Base-by-base conservation (phyloP, 1,140 invertebrate species). In the Drosophila pruinosa region DNA sequence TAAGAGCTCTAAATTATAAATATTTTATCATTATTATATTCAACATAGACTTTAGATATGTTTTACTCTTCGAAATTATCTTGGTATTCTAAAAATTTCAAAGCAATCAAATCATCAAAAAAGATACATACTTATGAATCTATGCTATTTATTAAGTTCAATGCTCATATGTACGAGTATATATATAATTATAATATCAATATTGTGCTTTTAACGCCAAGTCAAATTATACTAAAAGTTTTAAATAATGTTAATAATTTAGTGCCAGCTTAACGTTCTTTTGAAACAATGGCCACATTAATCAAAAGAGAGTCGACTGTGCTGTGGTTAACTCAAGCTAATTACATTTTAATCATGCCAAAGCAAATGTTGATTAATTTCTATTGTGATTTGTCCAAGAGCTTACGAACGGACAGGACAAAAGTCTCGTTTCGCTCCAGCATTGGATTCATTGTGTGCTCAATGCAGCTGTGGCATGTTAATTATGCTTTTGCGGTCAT, bases 301-400 rank as follows among this genome's bases (percentile, higher is more conserved):
- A 78, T 74, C 64, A 74, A 24, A 1, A 82, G 19, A 57, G 53
- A 58, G 34, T 54, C 43, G 39, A 52, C 48, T 64, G n/a, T 38
- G 28, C 24, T 79, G 58, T 24, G 72, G 68, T 67, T 70, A 67
- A 77, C 67, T 76, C 41, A 34, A 80, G 36, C 39, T 73, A 85
- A 85, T 85, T 85, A 76, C 57, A 63, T 39, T 73, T 76, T 70
- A 68, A 76, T 64, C 54, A 73, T 48, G 22, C 39, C 57, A 75
- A 65, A 62, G 62, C 21, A 57, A 58, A 54, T 15, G 50, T 43
- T 85, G 59, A 85, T 85, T 85, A 76, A 86, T 86, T 74, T 77
- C 39, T 65, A 19, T 72, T 41, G 43, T 34, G 36, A n/a, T 19
- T 56, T 45, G 28, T 50, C 14, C 14, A 26, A 15, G 6, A 17